phyloP scores from a whole-genome alignment of 2,888 invertebrate species.

The Sphecodes monilicornis region DNA sequence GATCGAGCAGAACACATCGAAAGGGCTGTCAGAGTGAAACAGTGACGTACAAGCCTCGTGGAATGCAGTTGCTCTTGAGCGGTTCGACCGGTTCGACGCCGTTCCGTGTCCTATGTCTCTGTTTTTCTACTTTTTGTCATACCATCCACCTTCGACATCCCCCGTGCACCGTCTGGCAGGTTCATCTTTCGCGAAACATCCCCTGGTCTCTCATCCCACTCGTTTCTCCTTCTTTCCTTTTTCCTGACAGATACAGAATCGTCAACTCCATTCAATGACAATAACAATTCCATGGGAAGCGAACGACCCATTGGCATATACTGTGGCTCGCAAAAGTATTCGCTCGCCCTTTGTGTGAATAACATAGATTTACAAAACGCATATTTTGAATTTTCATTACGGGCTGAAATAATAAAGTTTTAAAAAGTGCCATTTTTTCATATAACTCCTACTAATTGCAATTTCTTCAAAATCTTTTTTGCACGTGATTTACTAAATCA shows the following conservation, averaged over 20 bases:
- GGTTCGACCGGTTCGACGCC: slow-evolving; percentile 58
- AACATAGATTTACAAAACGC: no score
- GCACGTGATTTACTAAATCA: no score
- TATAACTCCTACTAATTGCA: no score
- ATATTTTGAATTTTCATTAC: no score
- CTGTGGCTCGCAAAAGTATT: no score
- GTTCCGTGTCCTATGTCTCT: slow-evolving; percentile 45
- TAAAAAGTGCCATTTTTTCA: no score
- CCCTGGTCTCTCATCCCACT: neutral
- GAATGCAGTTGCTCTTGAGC: slow-evolving; percentile 66
- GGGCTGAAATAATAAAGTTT: no score
- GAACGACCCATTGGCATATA: neutral
- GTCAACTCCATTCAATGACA: neutral
- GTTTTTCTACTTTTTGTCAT: slow-evolving; percentile 47
- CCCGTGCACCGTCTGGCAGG: slow-evolving; percentile 17
- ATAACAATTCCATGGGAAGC: neutral
- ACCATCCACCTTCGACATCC: slow-evolving; percentile 26
- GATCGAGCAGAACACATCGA: slow-evolving; percentile 21
- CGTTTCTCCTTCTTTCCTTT: neutral
- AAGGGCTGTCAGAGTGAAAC: slow-evolving; percentile 39
- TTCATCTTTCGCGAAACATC: slow-evolving; percentile 13
- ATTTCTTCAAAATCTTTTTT: no score
- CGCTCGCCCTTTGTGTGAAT: no score
- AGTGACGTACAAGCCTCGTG: slow-evolving; percentile 48
- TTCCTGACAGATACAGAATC: neutral